Conservation (phyloP, 2,888 invertebrate species). For the Drosophila cracens region DNA sequence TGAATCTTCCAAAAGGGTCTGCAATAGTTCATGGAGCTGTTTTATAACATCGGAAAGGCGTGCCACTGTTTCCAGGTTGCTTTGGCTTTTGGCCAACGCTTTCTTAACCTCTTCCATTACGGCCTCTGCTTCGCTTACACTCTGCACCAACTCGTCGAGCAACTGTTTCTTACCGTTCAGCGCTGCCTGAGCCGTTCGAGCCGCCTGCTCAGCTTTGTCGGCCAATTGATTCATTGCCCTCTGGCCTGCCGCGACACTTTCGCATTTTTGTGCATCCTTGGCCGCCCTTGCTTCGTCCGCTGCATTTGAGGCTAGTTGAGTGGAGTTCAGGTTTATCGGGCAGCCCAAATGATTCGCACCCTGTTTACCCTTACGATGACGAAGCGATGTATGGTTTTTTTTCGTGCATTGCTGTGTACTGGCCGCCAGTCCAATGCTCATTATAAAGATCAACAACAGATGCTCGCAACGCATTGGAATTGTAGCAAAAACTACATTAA, state of each 20-base stretch:
- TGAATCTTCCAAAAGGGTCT: not conserved
- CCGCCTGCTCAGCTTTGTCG: constrained; percentile 39
- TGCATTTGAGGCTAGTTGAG: constrained; percentile 38
- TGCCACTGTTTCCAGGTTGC: not conserved
- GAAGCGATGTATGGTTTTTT: not conserved
- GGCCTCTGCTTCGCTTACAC: constrained; percentile 15
- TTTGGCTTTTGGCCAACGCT: constrained; percentile 9
- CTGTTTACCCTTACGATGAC: not conserved
- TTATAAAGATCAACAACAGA: constrained; percentile 23
- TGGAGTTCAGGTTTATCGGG: constrained; percentile 24
- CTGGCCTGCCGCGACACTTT: constrained; percentile 17
- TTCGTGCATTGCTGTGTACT: not conserved
- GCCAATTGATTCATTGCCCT: constrained; percentile 35
- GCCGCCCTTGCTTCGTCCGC: constrained; percentile 32
- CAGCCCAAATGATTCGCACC: constrained; percentile 5
- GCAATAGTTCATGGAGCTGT: constrained; percentile 9
- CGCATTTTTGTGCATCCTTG: constrained; percentile 39
- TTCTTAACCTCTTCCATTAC: constrained; percentile 30
- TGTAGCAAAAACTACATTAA: constrained; percentile 46
- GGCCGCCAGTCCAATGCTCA: constrained; percentile 35
- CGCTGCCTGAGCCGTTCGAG: constrained; percentile 38
- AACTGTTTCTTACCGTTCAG: constrained; percentile 38
- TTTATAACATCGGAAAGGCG: constrained; percentile 1
- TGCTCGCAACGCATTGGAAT: constrained; percentile 48
- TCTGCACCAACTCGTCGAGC: constrained; percentile 17